Conservation (phyloP, 2,888 invertebrate genomes). For the Cephus nigrinus region DNA sequence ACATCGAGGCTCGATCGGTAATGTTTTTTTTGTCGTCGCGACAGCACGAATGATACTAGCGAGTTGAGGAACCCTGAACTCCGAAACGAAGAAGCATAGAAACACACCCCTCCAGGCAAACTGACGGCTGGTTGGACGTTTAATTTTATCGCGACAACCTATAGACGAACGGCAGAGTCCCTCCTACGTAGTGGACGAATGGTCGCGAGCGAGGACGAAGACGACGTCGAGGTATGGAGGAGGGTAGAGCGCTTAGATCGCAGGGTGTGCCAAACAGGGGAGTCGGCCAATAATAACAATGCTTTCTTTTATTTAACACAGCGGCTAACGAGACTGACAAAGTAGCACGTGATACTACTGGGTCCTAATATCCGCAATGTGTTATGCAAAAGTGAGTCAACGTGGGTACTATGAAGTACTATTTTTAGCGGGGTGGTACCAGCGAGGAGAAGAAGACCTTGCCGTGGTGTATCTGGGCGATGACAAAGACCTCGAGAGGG, state of each 20-base stretch:
- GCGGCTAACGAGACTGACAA: conserved; percentile 2
- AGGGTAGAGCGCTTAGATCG: background rate
- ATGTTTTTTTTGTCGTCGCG: conserved; percentile 13
- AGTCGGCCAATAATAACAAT: conserved; percentile 21
- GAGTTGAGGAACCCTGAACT: background rate
- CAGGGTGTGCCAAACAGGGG: background rate
- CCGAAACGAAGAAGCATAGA: background rate
- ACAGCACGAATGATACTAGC: background rate
- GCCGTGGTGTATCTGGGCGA: background rate
- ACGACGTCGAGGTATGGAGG: background rate
- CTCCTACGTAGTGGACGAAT: background rate
- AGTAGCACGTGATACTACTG: background rate
- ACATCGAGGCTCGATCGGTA: background rate
- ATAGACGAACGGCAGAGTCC: background rate
- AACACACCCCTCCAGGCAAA: conserved; percentile 25
- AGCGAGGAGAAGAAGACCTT: background rate
- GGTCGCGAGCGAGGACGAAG: background rate
- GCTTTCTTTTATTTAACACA: background rate
- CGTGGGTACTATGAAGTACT: background rate
- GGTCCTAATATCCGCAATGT: background rate
- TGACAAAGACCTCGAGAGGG: background rate
- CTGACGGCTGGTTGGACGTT: conserved; percentile 29
- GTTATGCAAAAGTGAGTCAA: conserved; percentile 4
- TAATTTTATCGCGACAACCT: conserved; percentile 41
- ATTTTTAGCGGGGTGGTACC: background rate